A percentile compares a stretch with the other conserved stretches of the same genome.
These are phyloP conservation scores for Nasonia longicornis DNA, from an alignment of 1,140 invertebrate species.

Conservation along the genomic window DNA sequence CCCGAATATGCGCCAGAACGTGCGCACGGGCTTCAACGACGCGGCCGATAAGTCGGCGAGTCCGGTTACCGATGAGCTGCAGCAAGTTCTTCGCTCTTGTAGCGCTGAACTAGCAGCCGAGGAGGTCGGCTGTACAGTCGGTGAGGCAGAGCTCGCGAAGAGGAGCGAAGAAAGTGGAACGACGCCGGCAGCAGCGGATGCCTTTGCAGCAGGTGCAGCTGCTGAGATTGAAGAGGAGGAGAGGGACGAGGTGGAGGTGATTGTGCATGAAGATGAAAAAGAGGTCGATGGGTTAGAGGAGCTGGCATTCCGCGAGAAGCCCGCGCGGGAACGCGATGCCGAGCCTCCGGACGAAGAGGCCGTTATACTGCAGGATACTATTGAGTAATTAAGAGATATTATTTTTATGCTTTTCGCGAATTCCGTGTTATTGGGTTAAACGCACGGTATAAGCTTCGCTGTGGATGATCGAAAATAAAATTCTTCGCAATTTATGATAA, in stretches of 20 bases:
- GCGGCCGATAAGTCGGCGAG: conserved; percentile 24
- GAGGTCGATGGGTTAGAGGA: conserved; percentile 26
- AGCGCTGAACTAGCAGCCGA: neutral
- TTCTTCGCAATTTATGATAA: neutral
- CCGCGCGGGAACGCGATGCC: neutral
- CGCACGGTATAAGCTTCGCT: too few species aligned
- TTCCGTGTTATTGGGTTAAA: neutral
- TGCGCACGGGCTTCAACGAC: conserved; percentile 41
- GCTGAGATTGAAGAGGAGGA: neutral
- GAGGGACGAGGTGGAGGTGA: neutral
- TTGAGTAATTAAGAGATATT: neutral
- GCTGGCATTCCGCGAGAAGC: neutral
- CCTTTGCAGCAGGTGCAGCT: conserved; percentile 13
- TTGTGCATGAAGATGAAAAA: neutral
- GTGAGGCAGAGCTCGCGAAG: conserved; percentile 1
- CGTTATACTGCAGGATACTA: neutral
- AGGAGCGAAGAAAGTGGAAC: conserved; percentile 18
- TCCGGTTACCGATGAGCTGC: conserved; percentile 27
- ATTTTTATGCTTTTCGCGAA: conserved; percentile 9
- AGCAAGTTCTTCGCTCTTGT: neutral
- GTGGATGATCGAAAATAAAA: neutral
- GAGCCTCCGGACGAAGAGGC: neutral
- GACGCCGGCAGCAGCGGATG: neutral
- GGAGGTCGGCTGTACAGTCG: neutral
- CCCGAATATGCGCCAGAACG: conserved; percentile 58